These are phyloP conservation scores for Pseudomyrmex pallidus DNA, from an alignment of 1,140 invertebrate genomes.

Conservation along the genomic window DNA sequence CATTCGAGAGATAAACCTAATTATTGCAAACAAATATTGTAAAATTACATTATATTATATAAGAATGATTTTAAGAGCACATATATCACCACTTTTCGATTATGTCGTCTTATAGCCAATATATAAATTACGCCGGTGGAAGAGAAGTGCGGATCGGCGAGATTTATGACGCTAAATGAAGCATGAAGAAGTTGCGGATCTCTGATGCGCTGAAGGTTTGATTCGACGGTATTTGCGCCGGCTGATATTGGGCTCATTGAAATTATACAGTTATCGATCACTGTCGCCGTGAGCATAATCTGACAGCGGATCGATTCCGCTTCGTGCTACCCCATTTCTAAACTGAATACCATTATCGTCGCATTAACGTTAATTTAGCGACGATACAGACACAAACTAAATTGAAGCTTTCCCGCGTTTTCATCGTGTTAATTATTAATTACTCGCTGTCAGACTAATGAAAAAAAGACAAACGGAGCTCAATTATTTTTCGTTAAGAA, in stretches of 20 bases:
- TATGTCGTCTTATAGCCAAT: slow-evolving; percentile 9
- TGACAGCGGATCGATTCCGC: slow-evolving; percentile 52
- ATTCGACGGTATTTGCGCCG: slow-evolving; percentile 53
- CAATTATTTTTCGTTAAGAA: not conserved
- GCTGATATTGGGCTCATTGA: slow-evolving; percentile 60
- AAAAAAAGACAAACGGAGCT: not conserved
- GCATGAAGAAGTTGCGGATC: slow-evolving; percentile 55
- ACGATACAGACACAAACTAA: slow-evolving; percentile 31
- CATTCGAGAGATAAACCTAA: too few species aligned
- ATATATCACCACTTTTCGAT: not conserved
- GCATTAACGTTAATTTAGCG: slow-evolving; percentile 58
- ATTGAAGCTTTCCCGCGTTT: slow-evolving; percentile 13
- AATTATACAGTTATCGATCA: slow-evolving; percentile 62
- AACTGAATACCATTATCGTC: slow-evolving; percentile 58
- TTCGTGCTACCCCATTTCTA: slow-evolving; percentile 52
- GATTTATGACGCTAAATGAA: slow-evolving; percentile 61
- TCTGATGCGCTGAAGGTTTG: slow-evolving; percentile 54
- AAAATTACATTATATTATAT: too few species aligned
- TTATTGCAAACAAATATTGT: too few species aligned
- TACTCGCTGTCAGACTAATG: not conserved
- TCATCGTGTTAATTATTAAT: not conserved
- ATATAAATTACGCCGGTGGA: slow-evolving; percentile 22
- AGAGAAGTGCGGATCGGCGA: slow-evolving; percentile 18
- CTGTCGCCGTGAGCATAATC: slow-evolving; percentile 58
- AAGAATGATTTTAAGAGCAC: too few species aligned